Conservation (phyloP, 2,797 vertebrate species). For the Triplophysa yarkandensis region DNA sequence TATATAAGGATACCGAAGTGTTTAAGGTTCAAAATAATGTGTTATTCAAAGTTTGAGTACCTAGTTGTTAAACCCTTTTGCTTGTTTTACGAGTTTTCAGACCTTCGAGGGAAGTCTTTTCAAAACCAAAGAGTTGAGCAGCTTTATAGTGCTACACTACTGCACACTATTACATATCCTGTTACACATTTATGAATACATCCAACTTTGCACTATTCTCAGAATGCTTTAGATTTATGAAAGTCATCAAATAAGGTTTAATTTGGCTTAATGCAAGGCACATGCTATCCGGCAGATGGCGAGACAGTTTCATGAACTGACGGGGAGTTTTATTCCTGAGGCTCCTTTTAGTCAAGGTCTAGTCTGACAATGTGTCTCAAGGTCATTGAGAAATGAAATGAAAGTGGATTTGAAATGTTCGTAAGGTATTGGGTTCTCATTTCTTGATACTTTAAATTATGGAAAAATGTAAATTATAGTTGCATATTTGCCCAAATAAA, state of each 20-base stretch:
- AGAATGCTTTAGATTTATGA: neutral
- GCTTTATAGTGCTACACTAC: neutral
- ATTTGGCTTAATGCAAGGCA: slow-evolving; percentile 3
- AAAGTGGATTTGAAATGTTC: neutral
- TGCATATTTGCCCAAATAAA: no score
- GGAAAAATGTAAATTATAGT: no score
- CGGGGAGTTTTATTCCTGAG: slow-evolving; percentile 31
- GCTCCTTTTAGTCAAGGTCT: slow-evolving; percentile 58
- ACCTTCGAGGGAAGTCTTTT: neutral
- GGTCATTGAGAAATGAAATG: slow-evolving; percentile 54
- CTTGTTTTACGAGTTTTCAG: neutral
- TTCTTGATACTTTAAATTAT: neutral
- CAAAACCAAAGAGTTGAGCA: neutral
- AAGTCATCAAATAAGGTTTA: neutral
- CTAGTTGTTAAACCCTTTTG: slow-evolving; percentile 2
- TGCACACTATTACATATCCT: neutral
- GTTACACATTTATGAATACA: neutral
- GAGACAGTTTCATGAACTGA: slow-evolving; percentile 51
- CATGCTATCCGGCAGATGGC: slow-evolving; percentile 68
- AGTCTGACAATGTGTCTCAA: slow-evolving; percentile 59
- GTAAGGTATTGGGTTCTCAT: neutral
- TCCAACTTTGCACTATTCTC: neutral
- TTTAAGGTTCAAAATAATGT: neutral
- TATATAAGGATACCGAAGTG: no score
- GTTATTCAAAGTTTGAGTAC: neutral